Percentiles rank a stretch among this genome's conserved stretches.
Evolutionary conservation across 1,140 invertebrate genomes (phyloP).

Genomic region (Lepidurus arcticus): DNA sequence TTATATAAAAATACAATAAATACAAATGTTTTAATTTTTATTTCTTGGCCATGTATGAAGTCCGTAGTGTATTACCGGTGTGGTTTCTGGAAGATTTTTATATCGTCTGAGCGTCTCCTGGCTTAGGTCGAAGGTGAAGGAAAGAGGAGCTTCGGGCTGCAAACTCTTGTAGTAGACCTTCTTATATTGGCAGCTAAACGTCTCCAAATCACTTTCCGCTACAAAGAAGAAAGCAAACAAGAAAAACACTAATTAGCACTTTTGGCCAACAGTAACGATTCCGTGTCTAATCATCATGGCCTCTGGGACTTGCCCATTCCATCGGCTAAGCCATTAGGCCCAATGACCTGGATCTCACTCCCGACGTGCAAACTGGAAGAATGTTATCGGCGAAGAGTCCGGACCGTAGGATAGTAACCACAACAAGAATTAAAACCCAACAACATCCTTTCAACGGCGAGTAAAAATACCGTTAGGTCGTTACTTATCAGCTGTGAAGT

Average conservation of each 20-base stretch:
- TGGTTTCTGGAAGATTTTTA: not conserved
- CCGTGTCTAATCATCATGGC: not conserved
- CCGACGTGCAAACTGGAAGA: not conserved
- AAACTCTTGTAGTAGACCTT: conserved; percentile 61
- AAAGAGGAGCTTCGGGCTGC: conserved; percentile 23
- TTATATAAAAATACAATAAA: too few relatives aligned
- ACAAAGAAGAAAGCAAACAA: conserved; percentile 48
- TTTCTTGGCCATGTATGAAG: too few relatives aligned
- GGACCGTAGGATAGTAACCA: not conserved
- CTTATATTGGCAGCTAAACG: conserved; percentile 58
- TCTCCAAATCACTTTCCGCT: conserved; percentile 79
- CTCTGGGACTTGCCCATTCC: not conserved
- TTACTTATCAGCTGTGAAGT: conserved; percentile 19
- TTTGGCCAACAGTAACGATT: not conserved
- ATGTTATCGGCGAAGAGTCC: not conserved
- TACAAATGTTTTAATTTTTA: too few relatives aligned
- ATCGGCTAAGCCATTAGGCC: not conserved
- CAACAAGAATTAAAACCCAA: not conserved
- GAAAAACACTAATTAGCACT: not conserved
- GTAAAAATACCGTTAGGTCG: not conserved
- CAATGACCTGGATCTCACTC: not conserved
- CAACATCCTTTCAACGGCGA: not conserved
- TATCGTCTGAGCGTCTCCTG: not conserved
- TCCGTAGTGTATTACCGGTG: not conserved
- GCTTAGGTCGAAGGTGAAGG: not conserved